These are phyloP conservation scores for Terrapene triunguis DNA, from an alignment of 2,113 vertebrate genomes.

Conservation along the genomic window DNA sequence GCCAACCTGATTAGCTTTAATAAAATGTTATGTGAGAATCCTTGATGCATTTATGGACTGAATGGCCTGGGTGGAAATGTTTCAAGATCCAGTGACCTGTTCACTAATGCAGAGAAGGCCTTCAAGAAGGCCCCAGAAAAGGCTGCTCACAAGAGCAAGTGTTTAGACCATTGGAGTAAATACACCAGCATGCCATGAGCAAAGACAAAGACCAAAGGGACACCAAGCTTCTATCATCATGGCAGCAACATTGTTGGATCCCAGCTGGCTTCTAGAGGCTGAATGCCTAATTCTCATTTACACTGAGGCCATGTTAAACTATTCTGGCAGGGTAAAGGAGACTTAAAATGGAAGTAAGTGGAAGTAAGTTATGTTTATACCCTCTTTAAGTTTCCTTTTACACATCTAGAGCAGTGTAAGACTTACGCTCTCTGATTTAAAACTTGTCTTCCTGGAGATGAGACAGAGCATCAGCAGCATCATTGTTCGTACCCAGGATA, in stretches of 20 bases:
- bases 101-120: not conserved
- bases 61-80: not conserved
- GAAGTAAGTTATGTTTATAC: not conserved
- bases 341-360: not conserved
- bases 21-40: not conserved
- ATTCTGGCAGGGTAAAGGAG: not conserved
- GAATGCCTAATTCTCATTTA: not conserved
- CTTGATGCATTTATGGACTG: not conserved
- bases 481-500: not conserved
- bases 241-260: not conserved
- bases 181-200: not conserved
- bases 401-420: not conserved
- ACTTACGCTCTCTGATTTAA: not conserved
- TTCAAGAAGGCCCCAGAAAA: not conserved
- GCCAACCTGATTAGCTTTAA: not conserved
- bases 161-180: not conserved
- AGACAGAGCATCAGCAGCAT: not conserved
- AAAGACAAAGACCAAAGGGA: not conserved
- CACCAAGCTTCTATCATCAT: not conserved
- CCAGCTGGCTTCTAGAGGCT: not conserved
- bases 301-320: not conserved
- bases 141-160: not conserved
- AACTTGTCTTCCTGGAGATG: not conserved
- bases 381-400: not conserved
- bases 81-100: not conserved